Evolutionary conservation across 1,140 invertebrate genomes (phyloP).

Genomic region (Pteromalus puparum): DNA sequence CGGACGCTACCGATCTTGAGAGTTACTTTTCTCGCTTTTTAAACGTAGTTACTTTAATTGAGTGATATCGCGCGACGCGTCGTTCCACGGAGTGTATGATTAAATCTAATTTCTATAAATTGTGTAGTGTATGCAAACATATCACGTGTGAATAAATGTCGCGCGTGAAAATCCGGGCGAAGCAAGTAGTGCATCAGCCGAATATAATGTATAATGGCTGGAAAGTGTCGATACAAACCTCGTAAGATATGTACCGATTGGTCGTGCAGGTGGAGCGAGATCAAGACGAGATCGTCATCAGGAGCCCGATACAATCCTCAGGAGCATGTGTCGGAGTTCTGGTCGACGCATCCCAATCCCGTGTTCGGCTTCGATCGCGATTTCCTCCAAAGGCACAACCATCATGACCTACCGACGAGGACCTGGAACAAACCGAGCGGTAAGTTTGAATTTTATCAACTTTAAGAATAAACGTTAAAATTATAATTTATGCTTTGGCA

Average conservation of each 20-base stretch:
- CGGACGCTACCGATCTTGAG: neutral
- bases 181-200: neutral
- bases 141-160: neutral
- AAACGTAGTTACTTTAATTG: too few species aligned
- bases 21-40: too few species aligned
- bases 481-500: too few species aligned
- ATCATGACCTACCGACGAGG: neutral
- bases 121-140: too few species aligned
- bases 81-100: too few species aligned
- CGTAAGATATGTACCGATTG: slow-evolving; percentile 21
- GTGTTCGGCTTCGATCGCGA: slow-evolving; percentile 31
- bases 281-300: neutral
- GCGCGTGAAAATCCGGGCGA: neutral
- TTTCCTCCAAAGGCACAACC: slow-evolving; percentile 11
- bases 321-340: neutral
- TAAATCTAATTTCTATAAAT: too few species aligned
- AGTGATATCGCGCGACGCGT: too few species aligned
- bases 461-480: too few species aligned
- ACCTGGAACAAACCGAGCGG: slow-evolving; percentile 17
- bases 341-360: neutral
- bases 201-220: neutral
- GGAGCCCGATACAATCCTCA: neutral
- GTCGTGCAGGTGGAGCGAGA: slow-evolving; percentile 30
- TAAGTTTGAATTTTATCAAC: too few species aligned
- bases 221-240: neutral